Conservation (phyloP, 2,888 invertebrate genomes). For the Agrilus cyanescens region DNA sequence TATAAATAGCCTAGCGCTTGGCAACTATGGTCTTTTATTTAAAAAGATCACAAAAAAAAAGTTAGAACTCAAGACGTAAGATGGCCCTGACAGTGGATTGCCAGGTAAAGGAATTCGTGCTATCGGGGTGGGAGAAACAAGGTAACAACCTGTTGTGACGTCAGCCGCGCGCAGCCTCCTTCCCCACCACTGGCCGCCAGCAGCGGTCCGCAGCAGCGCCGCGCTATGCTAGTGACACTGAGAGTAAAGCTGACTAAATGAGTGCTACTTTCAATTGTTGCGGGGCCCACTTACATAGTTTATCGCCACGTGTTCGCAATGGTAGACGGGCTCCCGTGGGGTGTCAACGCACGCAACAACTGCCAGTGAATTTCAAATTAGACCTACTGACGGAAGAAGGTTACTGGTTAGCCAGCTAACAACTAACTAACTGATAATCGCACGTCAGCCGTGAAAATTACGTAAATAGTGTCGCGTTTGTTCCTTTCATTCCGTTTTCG, state of each 20-base stretch:
- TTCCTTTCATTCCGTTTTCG: too few species aligned
- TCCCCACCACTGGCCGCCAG: slow-evolving; percentile 24
- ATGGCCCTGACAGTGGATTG: slow-evolving; percentile 36
- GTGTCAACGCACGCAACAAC: too few species aligned
- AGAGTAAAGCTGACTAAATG: slow-evolving; percentile 14
- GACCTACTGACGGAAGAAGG: too few species aligned
- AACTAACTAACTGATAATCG: too few species aligned
- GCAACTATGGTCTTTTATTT: too few species aligned
- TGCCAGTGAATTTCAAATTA: too few species aligned
- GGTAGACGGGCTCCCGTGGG: too few species aligned
- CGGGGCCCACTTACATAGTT: slow-evolving; percentile 28
- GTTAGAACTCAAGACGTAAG: slow-evolving; percentile 20
- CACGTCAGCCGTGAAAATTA: too few species aligned
- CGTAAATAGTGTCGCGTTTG: too few species aligned
- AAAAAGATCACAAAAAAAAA: background rate
- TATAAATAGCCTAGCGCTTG: too few species aligned
- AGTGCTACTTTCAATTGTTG: slow-evolving; percentile 24
- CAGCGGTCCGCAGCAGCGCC: slow-evolving; percentile 16
- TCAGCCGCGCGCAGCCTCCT: slow-evolving; percentile 21
- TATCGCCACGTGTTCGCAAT: slow-evolving; percentile 19
- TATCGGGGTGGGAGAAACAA: slow-evolving; percentile 25
- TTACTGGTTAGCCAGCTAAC: too few species aligned
- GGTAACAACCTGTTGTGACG: slow-evolving; percentile 38
- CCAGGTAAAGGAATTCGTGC: slow-evolving; percentile 33
- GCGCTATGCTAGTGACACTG: slow-evolving; percentile 20